Evolutionary conservation across 2,888 invertebrate genomes (phyloP), one percentile per base, ranked within the genome.

Genomic region (Tuberolachnus salignus): DNA sequence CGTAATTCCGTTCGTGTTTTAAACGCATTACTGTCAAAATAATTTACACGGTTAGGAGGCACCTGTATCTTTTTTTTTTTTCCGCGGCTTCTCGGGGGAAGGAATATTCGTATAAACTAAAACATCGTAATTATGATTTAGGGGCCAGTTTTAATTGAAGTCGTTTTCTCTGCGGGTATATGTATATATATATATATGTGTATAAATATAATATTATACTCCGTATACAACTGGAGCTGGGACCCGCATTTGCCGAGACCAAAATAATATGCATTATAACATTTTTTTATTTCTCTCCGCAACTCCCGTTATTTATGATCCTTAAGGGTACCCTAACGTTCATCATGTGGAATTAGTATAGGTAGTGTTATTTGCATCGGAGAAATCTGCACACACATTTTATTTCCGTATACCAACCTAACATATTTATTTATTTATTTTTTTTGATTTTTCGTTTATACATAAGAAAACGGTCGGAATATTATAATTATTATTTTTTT

Each of bases 91-190:
- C 67, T 66, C 64, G 10, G 34, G 72, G 72, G 61, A 72, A 49
- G 14, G 34, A 4, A 34, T 3, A 6, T 34, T 42, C 21, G 11
- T 42, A 69, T 57, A 59, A 67, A 64, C 74, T 55, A 75, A 74
- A 75, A 66, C 57, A 78, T 19, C 3, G 53, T 78, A 78, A 78
- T 78, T 67, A 59, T 78, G 75, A 78, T 78, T 78, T 78, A 78
- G 46, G 19, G 63, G 67, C 46, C 16, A 51, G 75, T 67, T 78
- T 78, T 78, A 78, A 78, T 78, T 78, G 75, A 69, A 78, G 75
- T 59, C 67, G 49, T 78, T 78, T 78, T 78, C 75, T 78, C 67
- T 13, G 34, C 34, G 46, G 75, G 57, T 78, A 46, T 34, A 49
- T 9, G 11, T 26, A 49, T 34, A 16, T 63, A 34, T 73, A 23